phyloP scores from a whole-genome alignment of 1,140 invertebrate species.

The Ruditapes philippinarum region DNA sequence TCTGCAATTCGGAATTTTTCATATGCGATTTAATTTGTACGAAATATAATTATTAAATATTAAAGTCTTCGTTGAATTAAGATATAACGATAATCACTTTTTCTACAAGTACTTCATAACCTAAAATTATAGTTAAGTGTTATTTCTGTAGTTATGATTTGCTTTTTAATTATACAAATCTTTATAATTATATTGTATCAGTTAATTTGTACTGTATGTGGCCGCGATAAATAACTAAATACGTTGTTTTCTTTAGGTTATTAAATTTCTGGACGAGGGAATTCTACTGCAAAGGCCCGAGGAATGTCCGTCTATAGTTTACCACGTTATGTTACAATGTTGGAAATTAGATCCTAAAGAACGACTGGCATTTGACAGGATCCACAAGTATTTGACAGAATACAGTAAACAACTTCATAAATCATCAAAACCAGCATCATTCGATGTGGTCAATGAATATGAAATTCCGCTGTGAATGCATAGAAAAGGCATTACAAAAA shows the following conservation, averaged over 20 bases:
- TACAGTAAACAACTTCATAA: conserved; percentile 75
- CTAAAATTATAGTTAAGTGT: no score
- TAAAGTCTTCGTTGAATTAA: no score
- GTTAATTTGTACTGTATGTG: no score
- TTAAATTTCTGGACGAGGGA: conserved; percentile 94
- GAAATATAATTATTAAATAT: no score
- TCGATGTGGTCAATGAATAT: conserved; percentile 54
- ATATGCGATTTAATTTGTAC: no score
- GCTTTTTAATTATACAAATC: no score
- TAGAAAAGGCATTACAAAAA: neutral
- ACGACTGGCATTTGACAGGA: conserved; percentile 91
- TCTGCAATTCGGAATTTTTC: no score
- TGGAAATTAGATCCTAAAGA: conserved; percentile 95
- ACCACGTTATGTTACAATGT: conserved; percentile 94
- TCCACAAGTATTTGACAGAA: conserved; percentile 89
- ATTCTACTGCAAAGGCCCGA: conserved; percentile 94
- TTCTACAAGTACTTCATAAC: no score
- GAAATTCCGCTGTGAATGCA: conserved; percentile 51
- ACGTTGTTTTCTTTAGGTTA: conserved; percentile 88
- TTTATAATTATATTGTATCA: no score
- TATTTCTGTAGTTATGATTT: no score
- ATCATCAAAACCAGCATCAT: conserved; percentile 40
- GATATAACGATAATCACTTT: no score
- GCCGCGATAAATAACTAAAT: no score
- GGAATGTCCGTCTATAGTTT: conserved; percentile 92